Evolutionary conservation across 2,113 vertebrate genomes (phyloP), one percentile per base, ranked within the genome.

Genomic region (Urocitellus parryii): DNA sequence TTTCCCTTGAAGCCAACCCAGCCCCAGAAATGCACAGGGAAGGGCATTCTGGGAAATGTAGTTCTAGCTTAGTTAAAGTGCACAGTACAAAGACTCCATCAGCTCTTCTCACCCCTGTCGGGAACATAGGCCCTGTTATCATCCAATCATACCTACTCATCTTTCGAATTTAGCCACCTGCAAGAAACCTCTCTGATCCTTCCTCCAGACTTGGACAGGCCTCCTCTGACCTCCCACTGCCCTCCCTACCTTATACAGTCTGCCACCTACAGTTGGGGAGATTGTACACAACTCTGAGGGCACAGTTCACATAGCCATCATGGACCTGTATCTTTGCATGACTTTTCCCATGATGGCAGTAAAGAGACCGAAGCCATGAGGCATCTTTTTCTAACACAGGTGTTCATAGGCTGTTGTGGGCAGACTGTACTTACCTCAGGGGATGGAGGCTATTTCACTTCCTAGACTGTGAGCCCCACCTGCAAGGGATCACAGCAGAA

Each of bases 41-140:
- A 76, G 42, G 39, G 53, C 51, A 65, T 81, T 53, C 79, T 94
- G 82, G 91, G 90, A 93, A 93, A 74, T 34, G 39, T 17, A 42
- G 86, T 42, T 32, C 39, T 70, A 48, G 80, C 34, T 79, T 51
- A 32, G 20, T 56, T 34, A 56, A 25, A 8, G 1, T 0, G 32
- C 53, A 5, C 18, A 1, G 10, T 24, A 17, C 48, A n/a, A 70
- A 94, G 51, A 37, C 29, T 11, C 16, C 32, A 9, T 32, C 0
- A 1, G 6, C n/a, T 70, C 67, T 80, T 88, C 63, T 42, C 25
- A n/a, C 27, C 45, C 45, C 56, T 1, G 1, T 88, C 65, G 5
- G 37, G 16, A 67, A 2, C 76, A 20, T 12, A 18, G 73, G 37
- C 42, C 45, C 1, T 10, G 3, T 39, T 73, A 45, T 53, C n/a